Evolutionary conservation across 2,888 invertebrate genomes (phyloP), one percentile per base, ranked within the genome.

Genomic region (Trachelus tabidus): DNA sequence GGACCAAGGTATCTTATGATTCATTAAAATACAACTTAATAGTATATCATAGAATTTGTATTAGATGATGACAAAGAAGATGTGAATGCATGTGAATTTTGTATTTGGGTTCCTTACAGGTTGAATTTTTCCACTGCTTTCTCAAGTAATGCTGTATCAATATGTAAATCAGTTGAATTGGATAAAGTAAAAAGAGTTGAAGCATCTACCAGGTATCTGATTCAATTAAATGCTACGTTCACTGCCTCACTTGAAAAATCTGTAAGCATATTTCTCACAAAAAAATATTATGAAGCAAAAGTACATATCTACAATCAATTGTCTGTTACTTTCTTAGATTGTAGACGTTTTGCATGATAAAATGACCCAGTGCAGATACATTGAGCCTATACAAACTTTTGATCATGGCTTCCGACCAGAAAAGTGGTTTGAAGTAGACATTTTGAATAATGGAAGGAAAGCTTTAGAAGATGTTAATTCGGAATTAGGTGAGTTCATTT

Each of bases 111-210:
- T 56, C 23, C 56, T 23, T 56, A 83, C 89, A 96, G 98, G 85
- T 95, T 98, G 85, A 98, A 98, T 92, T 98, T 98, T 91, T 98
- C 98, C 30, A 99, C 99, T 69, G 96, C 99, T 0, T 97, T 97
- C 90, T 98, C 98, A 0, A 98, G 98, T 84, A 99, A 99, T 92
- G 97, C 98, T 37, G 97, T 99, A 1, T 98, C 98, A 76, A 98
- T 99, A 85, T 98, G 98, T 90, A 95, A 95, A 83, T 96, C 97
- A 85, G 94, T 98, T 73, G 96, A 97, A 3, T 92, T 98, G 56
- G 92, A 92, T 69, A 94, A 95, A 90, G 94, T 99, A 6, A 93
- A 92, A 4, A 94, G 99, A 77, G 93, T 99, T 76, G 99, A 99
- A 92, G 93, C 94, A 68, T 96, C 97, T 0, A 95, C 94, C 6